These are phyloP conservation scores for Phania funesta DNA, from an alignment of 2,888 invertebrate species.

Conservation along the genomic window DNA sequence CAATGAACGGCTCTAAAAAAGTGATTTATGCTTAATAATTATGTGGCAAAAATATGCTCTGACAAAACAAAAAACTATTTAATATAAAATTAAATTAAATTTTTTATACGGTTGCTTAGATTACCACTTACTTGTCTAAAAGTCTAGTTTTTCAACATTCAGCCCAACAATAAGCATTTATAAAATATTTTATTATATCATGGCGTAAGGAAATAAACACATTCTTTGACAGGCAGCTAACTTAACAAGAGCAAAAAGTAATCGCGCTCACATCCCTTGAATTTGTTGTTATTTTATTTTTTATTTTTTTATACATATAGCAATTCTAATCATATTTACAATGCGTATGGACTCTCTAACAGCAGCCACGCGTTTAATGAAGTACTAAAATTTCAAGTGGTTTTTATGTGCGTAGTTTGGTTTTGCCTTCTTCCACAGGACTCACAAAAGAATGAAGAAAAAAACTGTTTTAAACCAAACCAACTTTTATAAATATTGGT, in stretches of 20 bases:
- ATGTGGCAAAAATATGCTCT: no score
- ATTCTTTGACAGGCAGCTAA: slow-evolving; percentile 14
- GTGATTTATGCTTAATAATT: no score
- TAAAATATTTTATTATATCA: not conserved
- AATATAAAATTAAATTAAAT: no score
- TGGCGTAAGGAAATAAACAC: not conserved
- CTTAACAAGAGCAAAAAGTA: slow-evolving; percentile 37
- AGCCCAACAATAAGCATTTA: not conserved
- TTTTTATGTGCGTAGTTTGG: slow-evolving; percentile 34
- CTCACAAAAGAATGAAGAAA: not conserved
- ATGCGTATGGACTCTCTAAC: slow-evolving; percentile 5
- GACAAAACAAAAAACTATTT: no score
- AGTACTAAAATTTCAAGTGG: slow-evolving; percentile 71
- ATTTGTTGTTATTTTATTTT: slow-evolving; percentile 19
- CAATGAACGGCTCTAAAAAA: no score
- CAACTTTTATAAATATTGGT: not conserved
- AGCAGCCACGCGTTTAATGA: slow-evolving; percentile 75
- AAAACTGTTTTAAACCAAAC: not conserved
- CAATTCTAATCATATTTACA: not conserved
- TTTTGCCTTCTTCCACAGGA: not conserved
- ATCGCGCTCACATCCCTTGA: slow-evolving; percentile 50
- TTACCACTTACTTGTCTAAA: no score
- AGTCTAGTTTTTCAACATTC: no score
- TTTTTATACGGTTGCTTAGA: no score
- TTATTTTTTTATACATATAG: slow-evolving; percentile 34